Evolutionary conservation across 2,888 invertebrate species (phyloP), one percentile per base, ranked within the genome.

Genomic region (Aspidiotus rigidus): DNA sequence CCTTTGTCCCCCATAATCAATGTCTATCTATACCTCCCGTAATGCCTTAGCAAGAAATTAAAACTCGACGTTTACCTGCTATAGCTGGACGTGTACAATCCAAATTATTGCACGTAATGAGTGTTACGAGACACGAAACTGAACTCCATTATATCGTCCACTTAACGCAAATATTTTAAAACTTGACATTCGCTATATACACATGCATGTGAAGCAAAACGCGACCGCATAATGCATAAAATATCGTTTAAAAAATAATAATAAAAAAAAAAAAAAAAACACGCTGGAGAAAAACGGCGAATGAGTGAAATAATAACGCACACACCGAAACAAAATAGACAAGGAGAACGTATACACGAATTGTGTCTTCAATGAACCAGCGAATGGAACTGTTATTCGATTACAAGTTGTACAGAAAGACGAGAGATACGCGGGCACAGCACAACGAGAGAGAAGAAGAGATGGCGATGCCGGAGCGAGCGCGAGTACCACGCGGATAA

Each of bases 61-160:
- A 28, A 28, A 28, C 28, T 28, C 28, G 28, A 1, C 28, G 28
- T 28, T 28, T 28, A 28, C 28, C 28, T 28, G 28, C 28, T 28
- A 28, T 28, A 28, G 28, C 28, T 28, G 28, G 28, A 28, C 28
- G 28, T 28, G 28, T 28, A 28, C 28, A 28, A 28, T 28, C 28
- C 28, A 28, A 28, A 28, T 28, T 28, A 28, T 28, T 28, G 28
- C 42, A 28, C 28, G 28, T 28, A 28, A 28, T 28, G 28, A 28
- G 28, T 28, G 10, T 40, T 59, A 60, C 40, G 40, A 60, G 9
- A 44, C 59, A 49, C 59, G 40, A 60, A 67, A 60, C 39, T 42
- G 60, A 13, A 67, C 67, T 10, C 17, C 67, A 67, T 28, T 28
- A 28, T 67, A 67, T 59, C 60, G 67, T 59, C 44, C 17, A 44